Percentiles rank a stretch among this genome's conserved stretches.
These are phyloP conservation scores for Oxycera nigricornis DNA, from an alignment of 2,888 invertebrate genomes.

Conservation along the genomic window DNA sequence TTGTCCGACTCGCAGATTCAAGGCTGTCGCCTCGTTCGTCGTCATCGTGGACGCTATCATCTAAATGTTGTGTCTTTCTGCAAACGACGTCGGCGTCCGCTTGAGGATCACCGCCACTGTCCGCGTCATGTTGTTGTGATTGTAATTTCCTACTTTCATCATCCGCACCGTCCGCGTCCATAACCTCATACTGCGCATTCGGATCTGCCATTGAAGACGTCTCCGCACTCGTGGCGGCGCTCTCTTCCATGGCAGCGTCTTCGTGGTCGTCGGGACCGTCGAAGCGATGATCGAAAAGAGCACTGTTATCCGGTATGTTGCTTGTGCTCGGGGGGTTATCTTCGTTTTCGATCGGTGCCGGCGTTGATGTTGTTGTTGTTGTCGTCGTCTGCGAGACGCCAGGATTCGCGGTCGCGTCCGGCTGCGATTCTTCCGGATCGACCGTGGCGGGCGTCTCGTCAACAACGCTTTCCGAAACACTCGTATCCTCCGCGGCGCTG, in stretches of 20 bases:
- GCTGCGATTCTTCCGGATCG: background rate
- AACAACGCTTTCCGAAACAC: background rate
- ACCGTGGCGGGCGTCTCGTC: background rate
- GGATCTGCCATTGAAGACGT: background rate
- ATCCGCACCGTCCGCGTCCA: background rate
- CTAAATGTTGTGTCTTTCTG: background rate
- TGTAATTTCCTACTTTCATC: background rate
- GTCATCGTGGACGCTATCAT: background rate
- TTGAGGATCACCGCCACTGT: background rate
- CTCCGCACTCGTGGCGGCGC: background rate
- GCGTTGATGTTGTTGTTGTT: background rate
- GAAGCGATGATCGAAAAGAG: conserved; percentile 42
- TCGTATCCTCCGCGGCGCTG: background rate
- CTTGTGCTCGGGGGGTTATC: background rate
- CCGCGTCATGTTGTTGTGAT: background rate
- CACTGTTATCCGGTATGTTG: conserved; percentile 37
- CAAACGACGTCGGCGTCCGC: background rate
- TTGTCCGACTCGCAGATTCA: background rate
- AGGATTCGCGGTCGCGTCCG: background rate
- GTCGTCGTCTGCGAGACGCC: too few species aligned
- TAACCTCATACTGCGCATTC: background rate
- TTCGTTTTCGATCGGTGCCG: background rate
- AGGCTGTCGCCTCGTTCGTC: background rate
- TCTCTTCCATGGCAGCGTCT: background rate
- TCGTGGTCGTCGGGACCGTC: background rate